Percentiles rank a stretch among this genome's conserved stretches.
Evolutionary conservation across 2,888 invertebrate species (phyloP).

Genomic region (Bombylius discolor): DNA sequence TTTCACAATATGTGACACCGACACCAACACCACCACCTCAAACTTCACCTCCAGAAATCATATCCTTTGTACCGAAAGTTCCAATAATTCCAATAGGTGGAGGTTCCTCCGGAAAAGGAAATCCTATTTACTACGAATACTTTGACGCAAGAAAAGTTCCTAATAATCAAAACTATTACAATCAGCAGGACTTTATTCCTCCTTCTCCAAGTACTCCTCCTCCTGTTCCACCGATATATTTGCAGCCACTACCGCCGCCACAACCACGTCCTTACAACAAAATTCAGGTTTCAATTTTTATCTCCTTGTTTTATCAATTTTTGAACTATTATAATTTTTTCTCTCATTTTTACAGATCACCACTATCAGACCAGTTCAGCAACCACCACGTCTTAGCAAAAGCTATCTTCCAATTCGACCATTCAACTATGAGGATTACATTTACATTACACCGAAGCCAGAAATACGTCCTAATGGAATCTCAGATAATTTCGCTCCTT

Average conservation of each 20-base stretch:
- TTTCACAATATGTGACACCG: background rate
- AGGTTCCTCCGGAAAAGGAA: constrained; percentile 27
- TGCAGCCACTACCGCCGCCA: background rate
- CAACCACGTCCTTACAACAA: constrained; percentile 19
- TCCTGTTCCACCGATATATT: background rate
- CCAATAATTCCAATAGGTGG: constrained; percentile 16
- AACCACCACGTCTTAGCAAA: constrained; percentile 6
- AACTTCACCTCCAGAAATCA: constrained; percentile 20
- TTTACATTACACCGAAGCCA: constrained; percentile 43
- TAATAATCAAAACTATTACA: constrained; percentile 1
- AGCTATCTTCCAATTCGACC: constrained; percentile 6
- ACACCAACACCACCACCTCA: background rate
- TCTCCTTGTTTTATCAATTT: constrained; percentile 13
- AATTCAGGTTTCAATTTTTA: constrained; percentile 4
- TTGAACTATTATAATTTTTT: background rate
- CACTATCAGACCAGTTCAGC: background rate
- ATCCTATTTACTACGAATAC: constrained; percentile 37
- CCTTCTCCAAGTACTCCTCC: constrained; percentile 9
- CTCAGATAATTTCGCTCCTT: constrained; percentile 11
- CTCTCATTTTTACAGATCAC: background rate
- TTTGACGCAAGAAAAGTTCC: constrained; percentile 30
- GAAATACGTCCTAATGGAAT: constrained; percentile 31
- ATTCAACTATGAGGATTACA: constrained; percentile 21
- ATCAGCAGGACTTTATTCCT: background rate
- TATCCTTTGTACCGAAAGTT: constrained; percentile 28